Conservation (phyloP, 2,113 vertebrate genomes). For the Colius striatus region DNA sequence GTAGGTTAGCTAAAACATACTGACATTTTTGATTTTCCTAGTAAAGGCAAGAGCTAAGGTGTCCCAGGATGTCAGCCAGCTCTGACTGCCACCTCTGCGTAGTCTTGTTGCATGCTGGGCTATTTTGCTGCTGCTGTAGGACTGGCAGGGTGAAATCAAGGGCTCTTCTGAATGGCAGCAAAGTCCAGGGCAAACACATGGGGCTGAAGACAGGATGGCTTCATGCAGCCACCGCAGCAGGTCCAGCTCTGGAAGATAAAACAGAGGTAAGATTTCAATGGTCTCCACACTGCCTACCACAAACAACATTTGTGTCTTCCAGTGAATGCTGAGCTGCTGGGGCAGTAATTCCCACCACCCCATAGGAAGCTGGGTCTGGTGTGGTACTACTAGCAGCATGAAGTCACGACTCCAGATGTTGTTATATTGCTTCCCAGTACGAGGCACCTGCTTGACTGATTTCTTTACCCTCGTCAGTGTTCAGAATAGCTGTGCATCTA, state of each 20-base stretch:
- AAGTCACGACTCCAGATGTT: background rate
- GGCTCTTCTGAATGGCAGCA: background rate
- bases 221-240: background rate
- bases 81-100: background rate
- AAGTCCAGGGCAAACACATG: background rate
- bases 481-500: background rate
- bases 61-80: background rate
- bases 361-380: background rate
- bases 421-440: background rate
- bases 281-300: background rate
- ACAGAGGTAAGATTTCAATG: background rate
- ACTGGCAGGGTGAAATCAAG: constrained; percentile 15
- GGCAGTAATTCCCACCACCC: background rate
- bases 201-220: background rate
- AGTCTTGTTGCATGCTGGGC: background rate
- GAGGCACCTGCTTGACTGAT: constrained; percentile 15
- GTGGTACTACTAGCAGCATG: background rate
- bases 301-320: background rate
- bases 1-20: background rate
- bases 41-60: background rate
- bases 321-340: background rate
- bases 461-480: constrained; percentile 34
- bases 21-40: background rate
- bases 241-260: background rate
- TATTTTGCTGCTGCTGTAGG: background rate